Conservation (phyloP, 2,888 invertebrate species). For the Malthinus flaveolus region DNA sequence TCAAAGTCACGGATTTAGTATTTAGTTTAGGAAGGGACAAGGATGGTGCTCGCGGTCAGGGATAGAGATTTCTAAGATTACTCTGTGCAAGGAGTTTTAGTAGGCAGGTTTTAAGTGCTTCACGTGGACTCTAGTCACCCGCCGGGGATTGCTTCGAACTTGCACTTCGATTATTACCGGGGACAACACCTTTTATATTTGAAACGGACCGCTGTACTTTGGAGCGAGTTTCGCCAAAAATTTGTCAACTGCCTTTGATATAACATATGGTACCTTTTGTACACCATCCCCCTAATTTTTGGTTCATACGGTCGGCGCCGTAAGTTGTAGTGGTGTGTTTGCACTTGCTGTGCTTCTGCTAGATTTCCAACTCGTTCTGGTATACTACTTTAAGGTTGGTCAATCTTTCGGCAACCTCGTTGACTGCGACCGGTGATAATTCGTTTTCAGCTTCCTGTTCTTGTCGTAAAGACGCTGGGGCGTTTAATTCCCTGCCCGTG, state of each 20-base stretch:
- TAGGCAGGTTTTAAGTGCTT: too few species aligned
- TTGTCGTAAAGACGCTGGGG: neutral
- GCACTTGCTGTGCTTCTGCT: neutral
- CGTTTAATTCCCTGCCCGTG: constrained; percentile 29
- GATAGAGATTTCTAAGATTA: too few species aligned
- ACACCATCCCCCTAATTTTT: neutral
- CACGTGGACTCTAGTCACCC: too few species aligned
- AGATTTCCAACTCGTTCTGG: neutral
- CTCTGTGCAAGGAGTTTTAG: too few species aligned
- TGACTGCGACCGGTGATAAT: neutral
- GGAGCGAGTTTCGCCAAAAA: neutral
- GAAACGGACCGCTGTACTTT: neutral
- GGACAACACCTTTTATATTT: neutral
- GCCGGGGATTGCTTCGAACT: too few species aligned
- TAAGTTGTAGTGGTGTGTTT: neutral
- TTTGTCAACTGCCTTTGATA: neutral
- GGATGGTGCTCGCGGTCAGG: too few species aligned
- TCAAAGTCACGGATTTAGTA: too few species aligned
- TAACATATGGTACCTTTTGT: neutral
- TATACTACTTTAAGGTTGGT: neutral
- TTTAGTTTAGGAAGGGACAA: too few species aligned
- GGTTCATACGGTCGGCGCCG: neutral
- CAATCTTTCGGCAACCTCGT: neutral
- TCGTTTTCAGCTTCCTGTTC: neutral
- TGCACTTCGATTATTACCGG: neutral